Evolutionary conservation across 2,113 vertebrate genomes (phyloP).

Genomic region (Lota lota): DNA sequence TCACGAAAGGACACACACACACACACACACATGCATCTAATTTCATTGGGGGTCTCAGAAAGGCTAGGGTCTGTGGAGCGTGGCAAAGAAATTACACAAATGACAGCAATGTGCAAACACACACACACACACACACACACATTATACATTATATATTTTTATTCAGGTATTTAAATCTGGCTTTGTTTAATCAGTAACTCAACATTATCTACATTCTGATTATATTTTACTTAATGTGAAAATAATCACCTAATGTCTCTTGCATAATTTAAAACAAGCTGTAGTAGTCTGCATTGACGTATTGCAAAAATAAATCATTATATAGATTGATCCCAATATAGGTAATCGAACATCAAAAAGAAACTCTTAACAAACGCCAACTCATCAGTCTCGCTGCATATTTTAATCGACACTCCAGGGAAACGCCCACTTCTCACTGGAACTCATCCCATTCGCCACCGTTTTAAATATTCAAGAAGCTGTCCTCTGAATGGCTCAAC

Average conservation of each 20-base stretch:
- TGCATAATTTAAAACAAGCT: no score
- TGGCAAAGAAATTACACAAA: conserved; percentile 70
- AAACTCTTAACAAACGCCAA: conserved; percentile 13
- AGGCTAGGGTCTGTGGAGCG: conserved; percentile 59
- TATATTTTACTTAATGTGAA: no score
- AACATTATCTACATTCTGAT: no score
- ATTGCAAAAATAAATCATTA: no score
- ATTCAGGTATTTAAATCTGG: no score
- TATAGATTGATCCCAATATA: not conserved
- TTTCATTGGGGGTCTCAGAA: conserved; percentile 64
- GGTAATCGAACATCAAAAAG: no score
- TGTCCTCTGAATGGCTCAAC: conserved; percentile 57
- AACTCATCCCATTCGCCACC: conserved; percentile 50
- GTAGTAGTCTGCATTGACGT: no score
- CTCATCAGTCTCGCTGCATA: conserved; percentile 26
- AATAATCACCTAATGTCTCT: no score
- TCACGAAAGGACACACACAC: not conserved
- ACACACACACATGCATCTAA: conserved; percentile 27
- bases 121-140: conserved; percentile 26
- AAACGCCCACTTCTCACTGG: conserved; percentile 39
- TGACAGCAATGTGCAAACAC: conserved; percentile 52
- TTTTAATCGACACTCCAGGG: conserved; percentile 39
- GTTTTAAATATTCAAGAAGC: conserved; percentile 52
- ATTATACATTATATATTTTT: not conserved
- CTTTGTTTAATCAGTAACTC: no score